Evolutionary conservation across 2,113 vertebrate species (phyloP).

Genomic region (Lepus europaeus): DNA sequence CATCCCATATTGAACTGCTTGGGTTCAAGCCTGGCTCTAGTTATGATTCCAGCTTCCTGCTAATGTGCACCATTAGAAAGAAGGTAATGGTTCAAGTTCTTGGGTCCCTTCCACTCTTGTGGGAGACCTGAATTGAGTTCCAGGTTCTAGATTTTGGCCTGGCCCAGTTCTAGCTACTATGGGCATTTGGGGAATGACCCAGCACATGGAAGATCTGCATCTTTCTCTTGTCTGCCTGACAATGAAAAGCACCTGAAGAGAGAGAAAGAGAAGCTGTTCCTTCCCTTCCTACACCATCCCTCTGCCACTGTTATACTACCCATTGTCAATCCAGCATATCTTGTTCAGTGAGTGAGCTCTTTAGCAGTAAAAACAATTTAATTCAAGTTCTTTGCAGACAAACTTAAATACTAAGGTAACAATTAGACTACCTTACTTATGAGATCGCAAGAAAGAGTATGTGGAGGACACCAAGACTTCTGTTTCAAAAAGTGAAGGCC

Average conservation of each 20-base stretch:
- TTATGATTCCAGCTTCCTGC: no score
- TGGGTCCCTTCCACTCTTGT: no score
- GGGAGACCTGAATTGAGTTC: no score
- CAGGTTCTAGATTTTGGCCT: no score
- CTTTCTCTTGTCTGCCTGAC: neutral
- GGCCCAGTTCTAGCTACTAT: no score
- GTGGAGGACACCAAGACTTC: neutral
- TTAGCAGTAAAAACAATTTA: neutral
- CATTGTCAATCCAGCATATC: neutral
- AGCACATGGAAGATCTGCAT: no score
- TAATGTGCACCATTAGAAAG: no score
- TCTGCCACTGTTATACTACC: no score
- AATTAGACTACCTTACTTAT: neutral
- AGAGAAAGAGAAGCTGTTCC: neutral
- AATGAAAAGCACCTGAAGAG: neutral
- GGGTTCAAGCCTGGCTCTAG: no score
- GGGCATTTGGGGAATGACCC: no score
- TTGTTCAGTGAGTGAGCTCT: neutral
- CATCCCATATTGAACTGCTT: no score
- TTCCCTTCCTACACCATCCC: neutral
- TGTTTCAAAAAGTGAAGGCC: neutral
- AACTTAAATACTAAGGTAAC: neutral
- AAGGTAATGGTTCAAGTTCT: no score
- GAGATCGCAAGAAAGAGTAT: neutral
- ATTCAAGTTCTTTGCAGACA: constrained; percentile 36